Conservation (phyloP, 2,888 invertebrate genomes). For the Catocala nupta region DNA sequence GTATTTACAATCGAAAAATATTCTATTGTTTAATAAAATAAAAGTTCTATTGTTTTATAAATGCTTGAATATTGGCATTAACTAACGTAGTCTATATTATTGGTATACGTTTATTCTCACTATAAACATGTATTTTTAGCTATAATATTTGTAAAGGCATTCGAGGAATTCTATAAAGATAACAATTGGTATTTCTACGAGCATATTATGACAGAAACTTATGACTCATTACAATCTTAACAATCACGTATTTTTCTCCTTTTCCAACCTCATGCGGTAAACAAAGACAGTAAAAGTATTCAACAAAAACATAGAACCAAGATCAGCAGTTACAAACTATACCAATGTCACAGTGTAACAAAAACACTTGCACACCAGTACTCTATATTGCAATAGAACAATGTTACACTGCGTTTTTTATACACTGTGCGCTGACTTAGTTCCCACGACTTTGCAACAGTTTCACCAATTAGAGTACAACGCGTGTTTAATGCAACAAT, state of each 20-base stretch:
- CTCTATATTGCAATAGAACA: constrained; percentile 54
- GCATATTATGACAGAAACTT: too few relatives aligned
- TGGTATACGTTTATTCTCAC: too few relatives aligned
- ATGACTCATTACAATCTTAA: neutral
- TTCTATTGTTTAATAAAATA: too few relatives aligned
- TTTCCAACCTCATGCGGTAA: neutral
- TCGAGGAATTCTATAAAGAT: too few relatives aligned
- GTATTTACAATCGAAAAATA: too few relatives aligned
- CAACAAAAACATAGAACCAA: constrained; percentile 32
- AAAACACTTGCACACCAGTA: constrained; percentile 45
- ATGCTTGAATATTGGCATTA: too few relatives aligned
- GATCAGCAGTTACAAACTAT: constrained; percentile 34
- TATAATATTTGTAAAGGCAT: too few relatives aligned
- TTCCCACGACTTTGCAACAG: constrained; percentile 69
- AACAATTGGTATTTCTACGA: too few relatives aligned
- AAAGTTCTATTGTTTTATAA: too few relatives aligned
- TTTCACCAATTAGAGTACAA: constrained; percentile 59
- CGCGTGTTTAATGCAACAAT: constrained; percentile 49
- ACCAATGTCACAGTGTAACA: constrained; percentile 49
- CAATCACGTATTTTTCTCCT: neutral
- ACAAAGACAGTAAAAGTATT: constrained; percentile 38
- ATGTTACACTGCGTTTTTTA: constrained; percentile 59
- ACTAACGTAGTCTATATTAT: too few relatives aligned
- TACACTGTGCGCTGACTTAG: constrained; percentile 54
- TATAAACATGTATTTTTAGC: too few relatives aligned